Evolutionary conservation across 2,888 invertebrate genomes (phyloP).

Genomic region (Sinelater perroti): DNA sequence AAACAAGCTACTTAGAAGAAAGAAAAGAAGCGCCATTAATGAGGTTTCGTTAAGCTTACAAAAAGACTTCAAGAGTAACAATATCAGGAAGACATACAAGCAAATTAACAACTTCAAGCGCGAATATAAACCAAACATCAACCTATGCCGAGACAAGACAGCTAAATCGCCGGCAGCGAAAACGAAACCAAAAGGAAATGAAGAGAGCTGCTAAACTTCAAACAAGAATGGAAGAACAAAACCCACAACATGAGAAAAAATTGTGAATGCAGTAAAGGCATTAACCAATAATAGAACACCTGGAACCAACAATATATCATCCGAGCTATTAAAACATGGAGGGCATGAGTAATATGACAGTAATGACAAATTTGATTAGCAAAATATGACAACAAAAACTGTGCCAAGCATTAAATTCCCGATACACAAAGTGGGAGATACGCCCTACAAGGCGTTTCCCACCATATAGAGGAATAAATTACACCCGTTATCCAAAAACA

Average conservation of each 20-base stretch:
- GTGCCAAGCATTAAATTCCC: neutral
- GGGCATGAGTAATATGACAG: neutral
- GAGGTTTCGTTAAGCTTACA: no score
- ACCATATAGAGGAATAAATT: constrained; percentile 1
- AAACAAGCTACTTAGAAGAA: no score
- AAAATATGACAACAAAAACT: constrained; percentile 1
- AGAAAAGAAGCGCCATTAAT: no score
- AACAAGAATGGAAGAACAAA: no score
- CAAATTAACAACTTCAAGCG: no score
- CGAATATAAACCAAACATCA: no score
- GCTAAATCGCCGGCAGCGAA: neutral
- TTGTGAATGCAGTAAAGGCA: neutral
- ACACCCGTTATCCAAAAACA: neutral
- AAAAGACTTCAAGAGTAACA: no score
- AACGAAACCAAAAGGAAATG: neutral
- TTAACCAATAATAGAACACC: neutral
- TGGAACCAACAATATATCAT: neutral
- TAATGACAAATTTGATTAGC: neutral
- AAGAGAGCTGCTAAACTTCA: no score
- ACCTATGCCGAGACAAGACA: neutral
- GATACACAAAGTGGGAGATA: neutral
- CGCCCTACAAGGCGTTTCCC: constrained; percentile 1
- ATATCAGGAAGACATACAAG: no score
- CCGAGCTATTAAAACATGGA: neutral
- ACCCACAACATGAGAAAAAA: neutral